Conservation (phyloP, 1,140 invertebrate species). For the Anastrepha obliqua region DNA sequence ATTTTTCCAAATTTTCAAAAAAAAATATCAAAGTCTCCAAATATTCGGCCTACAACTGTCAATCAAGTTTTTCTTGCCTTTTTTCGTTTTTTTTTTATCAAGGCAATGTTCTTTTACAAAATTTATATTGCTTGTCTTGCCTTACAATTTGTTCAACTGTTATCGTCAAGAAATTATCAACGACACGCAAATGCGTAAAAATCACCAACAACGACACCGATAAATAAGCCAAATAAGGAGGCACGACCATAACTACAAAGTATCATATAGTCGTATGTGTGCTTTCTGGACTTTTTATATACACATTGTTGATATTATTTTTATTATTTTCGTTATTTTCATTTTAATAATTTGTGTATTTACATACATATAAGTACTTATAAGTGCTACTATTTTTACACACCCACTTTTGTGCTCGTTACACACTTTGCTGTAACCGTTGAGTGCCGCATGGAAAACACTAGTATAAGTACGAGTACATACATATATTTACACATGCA, state of each 20-base stretch:
- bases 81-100: no score
- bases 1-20: no score
- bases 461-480: neutral
- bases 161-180: neutral
- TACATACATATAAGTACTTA: neutral
- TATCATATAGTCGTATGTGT: neutral
- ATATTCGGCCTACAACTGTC: no score
- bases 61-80: no score
- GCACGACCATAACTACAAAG: neutral
- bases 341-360: neutral
- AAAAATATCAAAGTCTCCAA: no score
- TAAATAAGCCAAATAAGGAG: slow-evolving; percentile 14
- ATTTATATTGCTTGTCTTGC: neutral
- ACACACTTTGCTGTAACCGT: neutral
- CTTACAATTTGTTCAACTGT: neutral
- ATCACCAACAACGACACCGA: neutral
- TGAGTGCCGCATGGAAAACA: neutral
- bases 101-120: no score
- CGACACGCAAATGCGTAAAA: neutral
- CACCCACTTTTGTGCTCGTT: neutral
- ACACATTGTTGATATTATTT: neutral
- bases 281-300: neutral
- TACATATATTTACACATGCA: no score
- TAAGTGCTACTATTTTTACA: no score
- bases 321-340: neutral